Percentiles rank a stretch among this genome's conserved stretches.
These are phyloP conservation scores for Remorina albescens DNA, from an alignment of 2,797 vertebrate genomes.

Conservation along the genomic window DNA sequence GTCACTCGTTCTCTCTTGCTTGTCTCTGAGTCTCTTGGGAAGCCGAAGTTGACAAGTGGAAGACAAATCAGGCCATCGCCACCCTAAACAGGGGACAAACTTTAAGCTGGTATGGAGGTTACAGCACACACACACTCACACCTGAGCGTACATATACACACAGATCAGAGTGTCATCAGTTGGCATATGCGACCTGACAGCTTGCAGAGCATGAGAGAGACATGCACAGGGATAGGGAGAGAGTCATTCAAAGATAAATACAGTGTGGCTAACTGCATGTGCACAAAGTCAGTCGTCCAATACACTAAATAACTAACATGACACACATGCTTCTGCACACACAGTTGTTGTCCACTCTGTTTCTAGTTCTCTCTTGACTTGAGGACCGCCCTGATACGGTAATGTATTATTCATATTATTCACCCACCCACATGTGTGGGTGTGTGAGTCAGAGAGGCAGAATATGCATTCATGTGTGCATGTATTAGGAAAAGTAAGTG, in stretches of 20 bases:
- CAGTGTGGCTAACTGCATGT: slow-evolving; percentile 30
- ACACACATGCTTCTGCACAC: slow-evolving; percentile 24
- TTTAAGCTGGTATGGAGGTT: slow-evolving; percentile 55
- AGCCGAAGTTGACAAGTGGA: slow-evolving; percentile 65
- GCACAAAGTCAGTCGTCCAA: slow-evolving; percentile 48
- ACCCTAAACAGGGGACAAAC: slow-evolving; percentile 51
- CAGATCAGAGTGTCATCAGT: slow-evolving; percentile 54
- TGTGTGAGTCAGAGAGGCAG: too few relatives aligned
- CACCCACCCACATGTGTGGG: too few relatives aligned
- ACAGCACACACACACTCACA: slow-evolving; percentile 30
- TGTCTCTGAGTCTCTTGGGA: slow-evolving; percentile 42
- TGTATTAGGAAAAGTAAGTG: too few relatives aligned
- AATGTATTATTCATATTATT: slow-evolving; percentile 75
- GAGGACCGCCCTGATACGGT: slow-evolving; percentile 48
- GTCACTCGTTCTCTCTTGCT: slow-evolving; percentile 3
- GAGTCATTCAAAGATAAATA: slow-evolving; percentile 41
- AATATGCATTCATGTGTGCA: too few relatives aligned
- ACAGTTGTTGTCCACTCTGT: slow-evolving; percentile 30
- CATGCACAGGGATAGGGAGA: slow-evolving; percentile 34
- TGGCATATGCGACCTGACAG: slow-evolving; percentile 67
- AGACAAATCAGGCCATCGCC: slow-evolving; percentile 69
- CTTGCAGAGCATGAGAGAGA: slow-evolving; percentile 45
- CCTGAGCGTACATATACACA: slow-evolving; percentile 1
- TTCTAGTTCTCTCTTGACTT: slow-evolving; percentile 36
- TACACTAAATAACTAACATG: slow-evolving; percentile 33